Percentiles rank a stretch among this genome's conserved stretches.
Evolutionary conservation across 2,113 vertebrate genomes (phyloP).

Genomic region (Lutjanus erythropterus): DNA sequence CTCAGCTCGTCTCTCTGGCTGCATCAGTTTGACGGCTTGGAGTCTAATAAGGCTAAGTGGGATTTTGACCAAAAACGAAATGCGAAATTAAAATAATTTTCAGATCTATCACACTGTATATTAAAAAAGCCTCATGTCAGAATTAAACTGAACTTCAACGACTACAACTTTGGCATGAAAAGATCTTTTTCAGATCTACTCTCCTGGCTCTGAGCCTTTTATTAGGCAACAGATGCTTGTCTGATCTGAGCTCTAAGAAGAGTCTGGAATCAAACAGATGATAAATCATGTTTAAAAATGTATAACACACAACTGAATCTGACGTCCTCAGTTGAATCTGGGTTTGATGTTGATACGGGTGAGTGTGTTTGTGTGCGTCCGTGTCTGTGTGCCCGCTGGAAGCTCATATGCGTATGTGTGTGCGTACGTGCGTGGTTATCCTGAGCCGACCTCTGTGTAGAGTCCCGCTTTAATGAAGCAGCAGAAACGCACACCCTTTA

Average conservation of each 20-base stretch:
- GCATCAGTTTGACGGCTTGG: neutral
- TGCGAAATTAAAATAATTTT: conserved; percentile 19
- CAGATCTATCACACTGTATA: neutral
- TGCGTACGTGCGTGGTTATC: conserved; percentile 36
- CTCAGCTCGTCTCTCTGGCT: conserved; percentile 10
- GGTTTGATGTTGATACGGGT: conserved; percentile 30
- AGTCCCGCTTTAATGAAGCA: conserved; percentile 66
- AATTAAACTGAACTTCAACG: conserved; percentile 7
- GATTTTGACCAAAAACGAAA: conserved; percentile 26
- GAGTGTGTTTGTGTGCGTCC: conserved; percentile 2
- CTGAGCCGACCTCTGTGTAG: conserved; percentile 58
- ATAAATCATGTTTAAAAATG: conserved; percentile 58
- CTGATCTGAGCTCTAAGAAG: conserved; percentile 48
- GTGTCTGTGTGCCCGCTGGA: neutral
- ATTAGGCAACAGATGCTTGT: conserved; percentile 35
- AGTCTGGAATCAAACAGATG: conserved; percentile 51
- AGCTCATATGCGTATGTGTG: neutral
- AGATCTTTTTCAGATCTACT: conserved; percentile 7
- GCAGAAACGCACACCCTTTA: conserved; percentile 54
- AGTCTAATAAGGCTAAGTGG: conserved; percentile 23
- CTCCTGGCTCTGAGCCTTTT: conserved; percentile 26
- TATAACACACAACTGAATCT: conserved; percentile 30
- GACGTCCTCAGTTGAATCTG: conserved; percentile 15
- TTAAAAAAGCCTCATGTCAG: conserved; percentile 10
- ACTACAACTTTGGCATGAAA: conserved; percentile 20